Evolutionary conservation across 2,888 invertebrate species (phyloP).

Genomic region (Drosophila sordidula): DNA sequence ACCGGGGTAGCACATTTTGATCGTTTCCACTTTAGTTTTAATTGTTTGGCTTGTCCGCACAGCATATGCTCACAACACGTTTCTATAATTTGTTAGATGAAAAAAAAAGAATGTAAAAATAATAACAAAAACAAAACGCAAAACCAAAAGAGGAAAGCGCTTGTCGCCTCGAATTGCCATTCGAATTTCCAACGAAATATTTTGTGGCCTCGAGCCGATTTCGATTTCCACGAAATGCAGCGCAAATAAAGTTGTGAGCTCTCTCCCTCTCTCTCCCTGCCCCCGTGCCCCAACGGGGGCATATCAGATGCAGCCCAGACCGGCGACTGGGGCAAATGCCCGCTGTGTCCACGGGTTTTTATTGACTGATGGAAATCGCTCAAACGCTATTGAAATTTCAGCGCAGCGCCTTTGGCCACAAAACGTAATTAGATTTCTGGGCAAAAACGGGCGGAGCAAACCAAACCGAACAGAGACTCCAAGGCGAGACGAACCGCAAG

Average conservation of each 20-base stretch:
- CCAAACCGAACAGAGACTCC: too few relatives aligned
- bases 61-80: slow-evolving; percentile 50
- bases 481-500: slow-evolving; percentile 49
- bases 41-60: slow-evolving; percentile 81
- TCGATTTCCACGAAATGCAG: slow-evolving; percentile 72
- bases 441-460: slow-evolving; percentile 15
- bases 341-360: slow-evolving; percentile 70
- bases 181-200: slow-evolving; percentile 76
- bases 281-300: slow-evolving; percentile 26
- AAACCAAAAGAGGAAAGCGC: slow-evolving; percentile 4
- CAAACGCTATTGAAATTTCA: slow-evolving; percentile 61
- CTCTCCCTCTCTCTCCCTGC: too few relatives aligned
- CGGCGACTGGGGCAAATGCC: slow-evolving; percentile 45
- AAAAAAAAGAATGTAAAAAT: background rate
- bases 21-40: slow-evolving; percentile 84
- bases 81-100: slow-evolving; percentile 64
- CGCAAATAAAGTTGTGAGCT: slow-evolving; percentile 78
- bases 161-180: slow-evolving; percentile 47
- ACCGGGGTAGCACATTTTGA: slow-evolving; percentile 76
- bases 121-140: background rate
- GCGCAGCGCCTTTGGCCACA: slow-evolving; percentile 59
- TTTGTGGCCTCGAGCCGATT: slow-evolving; percentile 52
- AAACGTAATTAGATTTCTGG: slow-evolving; percentile 77
- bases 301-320: slow-evolving; percentile 68
- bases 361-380: slow-evolving; percentile 83